Evolutionary conservation across 2,797 vertebrate species (phyloP).

Genomic region (Paedocypris micromegethes): DNA sequence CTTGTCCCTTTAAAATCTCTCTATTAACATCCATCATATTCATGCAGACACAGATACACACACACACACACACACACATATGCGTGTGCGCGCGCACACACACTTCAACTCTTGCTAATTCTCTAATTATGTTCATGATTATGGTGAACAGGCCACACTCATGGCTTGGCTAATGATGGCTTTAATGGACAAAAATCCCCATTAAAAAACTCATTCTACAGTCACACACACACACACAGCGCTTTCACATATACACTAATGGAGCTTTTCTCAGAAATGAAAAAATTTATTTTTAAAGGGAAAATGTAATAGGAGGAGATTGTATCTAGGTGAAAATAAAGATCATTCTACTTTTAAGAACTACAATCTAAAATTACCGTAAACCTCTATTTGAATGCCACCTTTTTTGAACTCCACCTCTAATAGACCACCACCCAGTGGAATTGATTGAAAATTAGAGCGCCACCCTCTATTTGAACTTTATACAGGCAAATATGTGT

Average conservation of each 20-base stretch:
- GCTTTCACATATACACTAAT: background rate
- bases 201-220: constrained; percentile 30
- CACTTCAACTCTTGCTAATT: constrained; percentile 41
- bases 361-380: too few relatives aligned
- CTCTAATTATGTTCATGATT: constrained; percentile 53
- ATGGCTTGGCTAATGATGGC: constrained; percentile 47
- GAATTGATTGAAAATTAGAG: too few relatives aligned
- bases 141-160: constrained; percentile 46
- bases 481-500: too few relatives aligned
- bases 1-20: constrained; percentile 48
- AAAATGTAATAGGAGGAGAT: too few relatives aligned
- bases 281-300: too few relatives aligned
- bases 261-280: background rate
- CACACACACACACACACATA: constrained; percentile 27
- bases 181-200: constrained; percentile 45
- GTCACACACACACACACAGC: background rate
- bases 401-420: too few relatives aligned
- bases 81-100: background rate
- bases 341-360: too few relatives aligned
- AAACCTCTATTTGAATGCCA: too few relatives aligned
- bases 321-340: too few relatives aligned
- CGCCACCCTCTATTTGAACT: too few relatives aligned
- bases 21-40: constrained; percentile 33
- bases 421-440: too few relatives aligned
- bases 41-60: constrained; percentile 16